Conservation (phyloP, 2,113 vertebrate species). For the Saimiri boliviensis region DNA sequence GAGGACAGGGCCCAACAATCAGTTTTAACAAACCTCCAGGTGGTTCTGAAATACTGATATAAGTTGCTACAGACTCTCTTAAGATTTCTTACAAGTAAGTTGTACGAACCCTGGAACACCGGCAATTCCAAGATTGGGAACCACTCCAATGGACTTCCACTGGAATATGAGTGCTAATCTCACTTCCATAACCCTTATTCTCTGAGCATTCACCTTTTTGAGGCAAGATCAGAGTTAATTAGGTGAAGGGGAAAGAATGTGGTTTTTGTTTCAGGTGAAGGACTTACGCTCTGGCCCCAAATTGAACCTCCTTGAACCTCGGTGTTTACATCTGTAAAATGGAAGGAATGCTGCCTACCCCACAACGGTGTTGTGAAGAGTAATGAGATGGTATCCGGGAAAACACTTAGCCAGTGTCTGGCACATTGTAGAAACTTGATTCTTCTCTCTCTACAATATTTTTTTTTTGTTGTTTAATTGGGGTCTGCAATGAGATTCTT, state of each 20-base stretch:
- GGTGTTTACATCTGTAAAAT: neutral
- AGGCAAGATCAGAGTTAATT: neutral
- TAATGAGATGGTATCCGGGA: neutral
- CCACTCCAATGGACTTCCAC: neutral
- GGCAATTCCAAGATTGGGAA: neutral
- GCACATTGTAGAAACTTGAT: neutral
- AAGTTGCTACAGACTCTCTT: neutral
- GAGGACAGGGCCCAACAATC: neutral
- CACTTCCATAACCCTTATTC: neutral
- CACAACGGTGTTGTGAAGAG: accelerated
- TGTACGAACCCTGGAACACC: neutral
- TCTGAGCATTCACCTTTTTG: neutral
- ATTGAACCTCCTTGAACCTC: neutral
- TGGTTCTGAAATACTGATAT: neutral
- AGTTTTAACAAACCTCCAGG: neutral
- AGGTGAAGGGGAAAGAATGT: neutral
- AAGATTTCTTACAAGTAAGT: neutral
- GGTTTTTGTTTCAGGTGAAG: neutral
- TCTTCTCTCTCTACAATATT: neutral
- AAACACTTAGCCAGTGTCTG: neutral
- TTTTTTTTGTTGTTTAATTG: slow-evolving; percentile 22
- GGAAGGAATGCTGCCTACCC: neutral
- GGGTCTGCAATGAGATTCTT: slow-evolving; percentile 34
- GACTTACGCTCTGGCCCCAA: neutral
- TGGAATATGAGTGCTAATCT: neutral